Evolutionary conservation across 2,888 invertebrate species (phyloP), one percentile per base, ranked within the genome.

Genomic region (Melolontha melolontha): DNA sequence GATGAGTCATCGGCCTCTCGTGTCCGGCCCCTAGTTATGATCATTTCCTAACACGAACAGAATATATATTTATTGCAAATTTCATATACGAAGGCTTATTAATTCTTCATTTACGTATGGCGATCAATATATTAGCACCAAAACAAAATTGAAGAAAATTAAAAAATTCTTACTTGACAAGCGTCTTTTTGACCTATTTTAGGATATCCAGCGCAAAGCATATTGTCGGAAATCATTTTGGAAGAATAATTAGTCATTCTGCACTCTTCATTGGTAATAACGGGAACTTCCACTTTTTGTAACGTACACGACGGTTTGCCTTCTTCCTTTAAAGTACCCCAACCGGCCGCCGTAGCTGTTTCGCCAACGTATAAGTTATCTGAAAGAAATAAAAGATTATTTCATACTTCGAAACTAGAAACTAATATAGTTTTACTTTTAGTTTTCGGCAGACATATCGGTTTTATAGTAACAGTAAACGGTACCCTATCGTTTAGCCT

Each of bases 271-370:
- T 93, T 93, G 74, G 87, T 88, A n/a, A 89, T 78, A 8, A 89
- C 88, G 0, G 89, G 89, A n/a, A 95, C 91, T 74, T 92, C 92
- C 0, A 95, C 95, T 81, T 94, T 92, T 78, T 93, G 92, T 27
- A 96, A 85, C 10, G 92, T 86, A 76, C 95, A 94, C 0, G 94
- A 92, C 0, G 94, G 92, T 77, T 92, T 92, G 7, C 95, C 95
- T 75, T 93, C 92, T 82, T 95, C 96, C 69, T 91, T 90, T 12
- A 93, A 84, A 0, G 95, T 93, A 0, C 96, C 96, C 96, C 96
- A 95, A 12, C 96, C 95, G 1, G 94, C 87, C 1, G 92, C 94
- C 22, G 91, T 89, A 1, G 90, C 95, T 57, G 87, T 88, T 7
- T 87, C 87, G 2, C 91, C 93, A 10, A 90, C 89, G 82, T 94